Percentiles rank a stretch among this genome's conserved stretches.
phyloP scores from a whole-genome alignment of 1,140 invertebrate species.

The Eumaeus atala region DNA sequence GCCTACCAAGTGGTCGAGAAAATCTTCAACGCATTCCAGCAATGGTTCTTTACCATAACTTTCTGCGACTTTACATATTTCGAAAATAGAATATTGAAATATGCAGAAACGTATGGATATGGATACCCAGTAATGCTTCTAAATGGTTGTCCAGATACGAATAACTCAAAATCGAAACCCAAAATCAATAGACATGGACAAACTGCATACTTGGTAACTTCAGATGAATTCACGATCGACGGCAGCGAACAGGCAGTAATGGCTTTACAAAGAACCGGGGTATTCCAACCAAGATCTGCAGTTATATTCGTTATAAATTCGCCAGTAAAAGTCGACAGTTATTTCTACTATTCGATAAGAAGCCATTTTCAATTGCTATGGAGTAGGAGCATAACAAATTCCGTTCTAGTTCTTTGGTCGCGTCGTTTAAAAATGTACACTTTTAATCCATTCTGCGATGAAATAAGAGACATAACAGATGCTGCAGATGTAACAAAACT shows the following conservation, averaged over 20 bases:
- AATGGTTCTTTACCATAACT: conserved; percentile 62
- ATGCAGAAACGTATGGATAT: conserved; percentile 48
- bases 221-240: conserved; percentile 41
- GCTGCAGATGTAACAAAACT: conserved; percentile 35
- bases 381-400: conserved; percentile 54
- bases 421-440: conserved; percentile 42
- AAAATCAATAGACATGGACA: conserved; percentile 52
- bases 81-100: conserved; percentile 60
- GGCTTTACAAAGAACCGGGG: conserved; percentile 50
- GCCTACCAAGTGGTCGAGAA: conserved; percentile 54
- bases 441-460: conserved; percentile 52
- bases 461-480: conserved; percentile 50
- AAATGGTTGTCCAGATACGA: conserved; percentile 47
- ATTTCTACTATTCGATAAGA: conserved; percentile 47
- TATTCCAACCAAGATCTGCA: conserved; percentile 58
- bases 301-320: conserved; percentile 58
- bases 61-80: conserved; percentile 66
- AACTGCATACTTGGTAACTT: conserved; percentile 57
- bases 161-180: conserved; percentile 46
- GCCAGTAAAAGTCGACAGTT: conserved; percentile 42
- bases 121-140: conserved; percentile 58
- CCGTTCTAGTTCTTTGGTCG: conserved; percentile 48
- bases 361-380: conserved; percentile 52
- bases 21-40: conserved; percentile 57
- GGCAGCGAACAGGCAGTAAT: conserved; percentile 44